These are phyloP conservation scores for Drosophila sulfurigaster DNA, from an alignment of 1,140 invertebrate genomes.

Conservation along the genomic window DNA sequence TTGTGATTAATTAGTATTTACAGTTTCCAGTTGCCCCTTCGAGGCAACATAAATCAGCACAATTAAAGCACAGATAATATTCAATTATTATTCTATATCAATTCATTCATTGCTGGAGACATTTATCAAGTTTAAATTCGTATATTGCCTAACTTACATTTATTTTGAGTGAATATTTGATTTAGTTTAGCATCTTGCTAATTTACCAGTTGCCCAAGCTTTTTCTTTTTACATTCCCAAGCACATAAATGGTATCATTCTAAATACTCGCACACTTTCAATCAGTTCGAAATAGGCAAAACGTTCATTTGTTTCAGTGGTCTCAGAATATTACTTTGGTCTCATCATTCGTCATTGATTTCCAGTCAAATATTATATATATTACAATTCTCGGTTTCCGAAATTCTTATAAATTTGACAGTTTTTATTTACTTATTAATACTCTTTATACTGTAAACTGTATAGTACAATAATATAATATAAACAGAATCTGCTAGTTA, in stretches of 20 bases:
- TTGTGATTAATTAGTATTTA: constrained; percentile 1
- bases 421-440: too few relatives aligned
- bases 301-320: background rate
- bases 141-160: constrained; percentile 34
- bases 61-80: constrained; percentile 29
- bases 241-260: background rate
- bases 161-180: constrained; percentile 15
- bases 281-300: background rate
- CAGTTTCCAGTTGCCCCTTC: background rate
- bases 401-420: too few relatives aligned
- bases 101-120: constrained; percentile 41
- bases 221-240: background rate
- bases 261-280: background rate
- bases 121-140: constrained; percentile 50
- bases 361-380: too few relatives aligned
- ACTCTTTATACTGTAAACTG: too few relatives aligned
- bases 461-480: too few relatives aligned
- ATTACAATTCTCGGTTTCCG: too few relatives aligned
- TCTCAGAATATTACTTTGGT: too few relatives aligned
- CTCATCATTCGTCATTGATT: too few relatives aligned
- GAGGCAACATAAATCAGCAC: constrained; percentile 8
- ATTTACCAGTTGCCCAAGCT: constrained; percentile 8
- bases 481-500: background rate
- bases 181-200: constrained; percentile 38
- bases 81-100: constrained; percentile 19